Conservation (phyloP, 2,888 invertebrate genomes). For the Eristalinus sepulchralis region DNA sequence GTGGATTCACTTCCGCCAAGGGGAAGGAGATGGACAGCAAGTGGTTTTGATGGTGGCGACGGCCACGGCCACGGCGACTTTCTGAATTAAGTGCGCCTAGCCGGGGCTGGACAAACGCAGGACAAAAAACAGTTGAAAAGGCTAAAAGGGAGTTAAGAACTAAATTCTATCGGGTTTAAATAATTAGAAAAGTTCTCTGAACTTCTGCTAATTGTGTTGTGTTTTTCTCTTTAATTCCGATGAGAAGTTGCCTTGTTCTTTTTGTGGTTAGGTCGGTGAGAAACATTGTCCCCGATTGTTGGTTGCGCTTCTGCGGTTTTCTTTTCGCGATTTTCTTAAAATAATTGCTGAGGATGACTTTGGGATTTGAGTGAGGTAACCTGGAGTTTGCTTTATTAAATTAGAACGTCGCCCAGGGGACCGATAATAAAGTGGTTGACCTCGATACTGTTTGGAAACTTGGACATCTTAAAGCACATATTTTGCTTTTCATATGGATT, state of each 20-base stretch:
- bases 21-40: not conserved
- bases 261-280: slow-evolving; percentile 17
- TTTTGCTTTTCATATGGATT: no score
- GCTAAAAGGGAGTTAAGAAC: slow-evolving; percentile 64
- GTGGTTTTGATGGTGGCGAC: slow-evolving; percentile 37
- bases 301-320: not conserved
- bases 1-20: slow-evolving; percentile 53
- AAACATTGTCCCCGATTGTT: slow-evolving; percentile 58
- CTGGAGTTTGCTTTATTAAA: not conserved
- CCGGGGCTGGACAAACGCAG: slow-evolving; percentile 18
- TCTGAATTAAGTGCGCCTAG: slow-evolving; percentile 66
- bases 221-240: slow-evolving; percentile 57
- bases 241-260: slow-evolving; percentile 10
- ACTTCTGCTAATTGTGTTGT: slow-evolving; percentile 70
- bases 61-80: slow-evolving; percentile 63
- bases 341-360: slow-evolving; percentile 2
- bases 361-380: not conserved
- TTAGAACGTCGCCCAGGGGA: not conserved
- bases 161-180: slow-evolving; percentile 71
- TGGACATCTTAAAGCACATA: not conserved
- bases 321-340: slow-evolving; percentile 17
- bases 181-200: slow-evolving; percentile 70
- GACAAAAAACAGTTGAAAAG: slow-evolving; percentile 62
- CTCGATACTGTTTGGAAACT: not conserved
- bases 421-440: not conserved